phyloP scores from a whole-genome alignment of 2,888 invertebrate species.

The Minunthozetes semirufus region DNA sequence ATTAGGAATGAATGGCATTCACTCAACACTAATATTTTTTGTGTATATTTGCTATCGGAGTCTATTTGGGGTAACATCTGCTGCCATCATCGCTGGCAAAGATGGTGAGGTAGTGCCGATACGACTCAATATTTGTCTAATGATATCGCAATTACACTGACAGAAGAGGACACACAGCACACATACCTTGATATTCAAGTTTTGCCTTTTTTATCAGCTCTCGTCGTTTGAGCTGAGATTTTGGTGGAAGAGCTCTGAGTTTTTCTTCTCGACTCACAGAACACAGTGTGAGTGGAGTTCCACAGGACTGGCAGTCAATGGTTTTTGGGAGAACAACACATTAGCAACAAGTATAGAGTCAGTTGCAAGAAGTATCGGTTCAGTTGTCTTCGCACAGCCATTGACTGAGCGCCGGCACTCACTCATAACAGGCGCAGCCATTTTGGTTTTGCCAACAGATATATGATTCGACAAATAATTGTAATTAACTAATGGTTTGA shows the following conservation, averaged over 20 bases:
- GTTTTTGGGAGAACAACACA: not conserved
- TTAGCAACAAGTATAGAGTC: constrained; percentile 24
- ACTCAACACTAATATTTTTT: not conserved
- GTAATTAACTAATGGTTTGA: constrained; percentile 1
- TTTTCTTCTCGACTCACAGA: not conserved
- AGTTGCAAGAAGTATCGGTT: not conserved
- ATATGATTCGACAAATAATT: not conserved
- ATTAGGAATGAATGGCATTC: not conserved
- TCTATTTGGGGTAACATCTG: constrained; percentile 16
- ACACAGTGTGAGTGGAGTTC: not conserved
- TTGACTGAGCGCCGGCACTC: not conserved
- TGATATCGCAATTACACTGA: not conserved
- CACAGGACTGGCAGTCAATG: not conserved
- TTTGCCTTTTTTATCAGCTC: not conserved
- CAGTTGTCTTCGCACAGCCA: not conserved
- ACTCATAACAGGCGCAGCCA: not conserved
- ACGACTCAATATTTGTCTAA: constrained; percentile 15
- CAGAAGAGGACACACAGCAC: not conserved
- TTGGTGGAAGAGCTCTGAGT: too few relatives aligned
- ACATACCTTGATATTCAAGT: constrained; percentile 12
- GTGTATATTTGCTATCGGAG: constrained; percentile 12
- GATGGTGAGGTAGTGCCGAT: not conserved
- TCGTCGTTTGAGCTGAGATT: too few relatives aligned
- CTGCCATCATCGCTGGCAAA: not conserved
- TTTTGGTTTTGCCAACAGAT: not conserved